Conservation (phyloP, 2,113 vertebrate species). For the western clawed frog (Xenopus tropicalis) region UCB_Xtro_10.0 CM004451.2:62869501-62870000, state of each 20-base stretch:
- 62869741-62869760: slow-evolving; percentile 45
- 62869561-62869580: slow-evolving; percentile 46
- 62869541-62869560: slow-evolving; percentile 57
- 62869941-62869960: too few relatives aligned
- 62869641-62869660: slow-evolving; percentile 41
- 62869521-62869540: slow-evolving; percentile 51
- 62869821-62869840: too few relatives aligned
- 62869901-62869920: too few relatives aligned
- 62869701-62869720: slow-evolving; percentile 39
- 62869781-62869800: not conserved
- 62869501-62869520: slow-evolving; percentile 36
- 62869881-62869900: too few relatives aligned
- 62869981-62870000: too few relatives aligned
- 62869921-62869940: too few relatives aligned
- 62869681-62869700: slow-evolving; percentile 23
- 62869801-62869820: slow-evolving; percentile 12
- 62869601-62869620: slow-evolving; percentile 34
- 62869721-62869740: slow-evolving; percentile 61
- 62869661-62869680: slow-evolving; percentile 47
- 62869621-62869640: slow-evolving; percentile 47
- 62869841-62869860: too few relatives aligned
- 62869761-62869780: slow-evolving; percentile 7
- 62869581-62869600: slow-evolving; percentile 25
- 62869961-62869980: too few relatives aligned
- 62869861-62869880: too few relatives aligned